phyloP scores from a whole-genome alignment of 1,140 invertebrate genomes.

The Muscidifurax raptorellus region DNA sequence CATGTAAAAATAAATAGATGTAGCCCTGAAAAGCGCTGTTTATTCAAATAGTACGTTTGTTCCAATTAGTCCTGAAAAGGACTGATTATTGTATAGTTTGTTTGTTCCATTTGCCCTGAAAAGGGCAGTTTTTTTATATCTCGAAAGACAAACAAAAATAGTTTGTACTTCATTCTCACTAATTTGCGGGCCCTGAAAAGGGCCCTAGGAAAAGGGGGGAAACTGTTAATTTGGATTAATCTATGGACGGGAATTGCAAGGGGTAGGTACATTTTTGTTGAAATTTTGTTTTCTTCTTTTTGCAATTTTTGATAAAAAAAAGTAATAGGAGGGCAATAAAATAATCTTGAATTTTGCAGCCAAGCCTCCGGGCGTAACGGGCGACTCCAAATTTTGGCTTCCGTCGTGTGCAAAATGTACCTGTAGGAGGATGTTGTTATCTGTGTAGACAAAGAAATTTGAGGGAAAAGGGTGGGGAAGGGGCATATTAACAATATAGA shows the following conservation, averaged over 20 bases:
- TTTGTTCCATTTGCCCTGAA: conserved; percentile 55
- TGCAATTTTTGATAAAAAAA: not conserved
- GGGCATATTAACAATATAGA: not conserved
- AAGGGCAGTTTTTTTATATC: conserved; percentile 61
- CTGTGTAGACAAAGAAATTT: not conserved
- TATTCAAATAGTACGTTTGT: conserved; percentile 24
- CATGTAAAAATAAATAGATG: conserved; percentile 1
- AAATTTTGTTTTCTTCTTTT: conserved; percentile 37
- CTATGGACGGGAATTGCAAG: conserved; percentile 36
- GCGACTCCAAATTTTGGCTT: not conserved
- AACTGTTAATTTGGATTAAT: conserved; percentile 46
- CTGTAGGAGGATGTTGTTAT: not conserved
- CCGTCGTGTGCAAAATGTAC: not conserved
- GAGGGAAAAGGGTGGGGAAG: not conserved
- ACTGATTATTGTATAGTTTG: conserved; percentile 28
- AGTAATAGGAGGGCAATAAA: not conserved
- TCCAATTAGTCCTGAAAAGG: conserved; percentile 44
- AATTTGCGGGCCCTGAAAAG: conserved; percentile 73
- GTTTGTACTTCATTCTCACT: conserved; percentile 56
- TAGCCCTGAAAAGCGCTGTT: conserved; percentile 61
- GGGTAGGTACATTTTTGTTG: conserved; percentile 39
- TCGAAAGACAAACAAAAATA: conserved; percentile 50
- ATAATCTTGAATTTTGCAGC: not conserved
- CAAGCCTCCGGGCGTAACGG: not conserved
- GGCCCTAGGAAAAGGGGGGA: conserved; percentile 67